Percentiles rank a stretch among this genome's conserved stretches.
These are phyloP conservation scores for Etheostoma nigrum DNA, from an alignment of 2,797 vertebrate species.

Conservation along the genomic window DNA sequence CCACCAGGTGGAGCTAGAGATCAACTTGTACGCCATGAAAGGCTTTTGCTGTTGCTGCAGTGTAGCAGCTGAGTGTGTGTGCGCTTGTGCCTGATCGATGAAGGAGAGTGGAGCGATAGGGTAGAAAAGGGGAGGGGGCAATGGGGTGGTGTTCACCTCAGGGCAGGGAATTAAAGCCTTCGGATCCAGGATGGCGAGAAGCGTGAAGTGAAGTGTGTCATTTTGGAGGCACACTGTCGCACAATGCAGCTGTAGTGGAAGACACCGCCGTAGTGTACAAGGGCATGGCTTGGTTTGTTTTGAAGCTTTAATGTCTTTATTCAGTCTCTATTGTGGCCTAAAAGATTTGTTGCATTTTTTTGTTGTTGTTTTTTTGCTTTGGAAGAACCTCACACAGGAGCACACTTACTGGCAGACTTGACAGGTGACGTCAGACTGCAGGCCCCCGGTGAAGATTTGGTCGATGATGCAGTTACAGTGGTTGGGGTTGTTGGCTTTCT, in stretches of 20 bases:
- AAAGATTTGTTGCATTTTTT: background rate
- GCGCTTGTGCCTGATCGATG: conserved; percentile 30
- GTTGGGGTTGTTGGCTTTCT: conserved; percentile 98
- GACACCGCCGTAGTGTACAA: background rate
- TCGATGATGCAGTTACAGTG: conserved; percentile 98
- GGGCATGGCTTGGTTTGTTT: background rate
- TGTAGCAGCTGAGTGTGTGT: conserved; percentile 21
- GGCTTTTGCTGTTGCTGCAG: conserved; percentile 87
- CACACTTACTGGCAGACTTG: conserved; percentile 97
- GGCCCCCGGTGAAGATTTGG: conserved; percentile 96
- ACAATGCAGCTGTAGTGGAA: background rate
- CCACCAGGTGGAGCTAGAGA: conserved; percentile 67
- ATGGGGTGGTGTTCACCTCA: conserved; percentile 35
- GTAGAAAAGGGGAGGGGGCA: background rate
- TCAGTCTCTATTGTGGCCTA: background rate
- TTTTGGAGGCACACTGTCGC: background rate
- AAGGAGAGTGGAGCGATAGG: background rate
- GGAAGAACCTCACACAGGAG: conserved; percentile 5
- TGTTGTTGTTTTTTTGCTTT: background rate
- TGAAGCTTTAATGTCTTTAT: conserved; percentile 1
- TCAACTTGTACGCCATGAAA: conserved; percentile 75
- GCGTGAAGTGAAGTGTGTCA: background rate
- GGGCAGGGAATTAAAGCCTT: conserved; percentile 19
- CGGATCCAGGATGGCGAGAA: conserved; percentile 3
- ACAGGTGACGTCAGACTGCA: conserved; percentile 97